These are phyloP conservation scores for Phyllotis vaccarum DNA, from an alignment of 2,797 vertebrate species.

Conservation along the genomic window DNA sequence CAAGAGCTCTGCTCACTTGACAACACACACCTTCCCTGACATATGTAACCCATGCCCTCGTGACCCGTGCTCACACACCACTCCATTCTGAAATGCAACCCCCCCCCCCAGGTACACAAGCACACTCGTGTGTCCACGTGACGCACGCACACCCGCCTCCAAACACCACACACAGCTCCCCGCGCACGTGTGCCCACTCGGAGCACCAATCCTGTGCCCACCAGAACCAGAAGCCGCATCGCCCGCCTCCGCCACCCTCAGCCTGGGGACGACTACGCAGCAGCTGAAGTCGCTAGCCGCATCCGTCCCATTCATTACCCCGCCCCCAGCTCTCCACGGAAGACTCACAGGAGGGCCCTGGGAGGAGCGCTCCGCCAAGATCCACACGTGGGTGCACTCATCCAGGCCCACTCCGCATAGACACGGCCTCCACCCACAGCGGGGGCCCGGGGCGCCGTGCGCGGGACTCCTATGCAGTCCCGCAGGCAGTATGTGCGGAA, in stretches of 20 bases:
- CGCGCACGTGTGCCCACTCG: slow-evolving; percentile 69
- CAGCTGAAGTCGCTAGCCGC: slow-evolving; percentile 53
- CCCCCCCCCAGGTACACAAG: slow-evolving; percentile 44
- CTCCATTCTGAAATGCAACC: slow-evolving; percentile 61
- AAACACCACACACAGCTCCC: slow-evolving; percentile 76
- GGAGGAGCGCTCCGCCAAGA: slow-evolving; percentile 59
- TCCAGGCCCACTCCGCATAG: slow-evolving; percentile 64
- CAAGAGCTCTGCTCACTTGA: neutral
- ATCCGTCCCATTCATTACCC: slow-evolving; percentile 61
- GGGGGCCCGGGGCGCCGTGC: neutral
- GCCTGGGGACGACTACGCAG: slow-evolving; percentile 61
- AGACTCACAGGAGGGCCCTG: slow-evolving; percentile 30
- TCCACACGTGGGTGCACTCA: slow-evolving; percentile 74
- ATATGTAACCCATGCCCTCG: slow-evolving; percentile 52
- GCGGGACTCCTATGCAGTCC: neutral
- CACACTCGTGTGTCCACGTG: slow-evolving; percentile 81
- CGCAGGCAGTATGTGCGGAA: neutral
- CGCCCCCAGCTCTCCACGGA: slow-evolving; percentile 46
- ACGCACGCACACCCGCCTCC: slow-evolving; percentile 76
- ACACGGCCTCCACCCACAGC: slow-evolving; percentile 58
- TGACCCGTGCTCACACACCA: slow-evolving; percentile 70
- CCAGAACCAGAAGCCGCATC: slow-evolving; percentile 43
- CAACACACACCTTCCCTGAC: neutral
- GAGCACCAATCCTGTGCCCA: slow-evolving; percentile 34
- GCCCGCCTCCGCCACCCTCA: slow-evolving; percentile 33